Evolutionary conservation across 2,888 invertebrate species (phyloP).

Genomic region (Pandemis heparana): DNA sequence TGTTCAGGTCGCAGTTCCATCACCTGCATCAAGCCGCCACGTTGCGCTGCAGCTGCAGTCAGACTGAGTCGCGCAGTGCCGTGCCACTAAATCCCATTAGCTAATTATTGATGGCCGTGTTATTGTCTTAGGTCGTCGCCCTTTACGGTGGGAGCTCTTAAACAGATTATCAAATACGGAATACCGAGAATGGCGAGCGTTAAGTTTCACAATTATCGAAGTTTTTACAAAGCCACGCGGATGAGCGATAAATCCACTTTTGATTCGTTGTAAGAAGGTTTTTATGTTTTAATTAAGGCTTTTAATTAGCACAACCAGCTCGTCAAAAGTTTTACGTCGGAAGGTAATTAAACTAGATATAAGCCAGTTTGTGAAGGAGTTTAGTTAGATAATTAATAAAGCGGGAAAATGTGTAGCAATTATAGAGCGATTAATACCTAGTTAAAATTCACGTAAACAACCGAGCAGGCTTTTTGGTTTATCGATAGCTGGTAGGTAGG

Average conservation of each 20-base stretch:
- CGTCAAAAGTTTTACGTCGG: not conserved
- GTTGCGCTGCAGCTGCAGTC: too few relatives aligned
- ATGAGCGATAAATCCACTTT: not conserved
- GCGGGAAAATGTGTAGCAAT: slow-evolving; percentile 9
- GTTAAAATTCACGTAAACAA: not conserved
- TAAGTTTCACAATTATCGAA: not conserved
- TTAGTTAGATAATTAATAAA: not conserved
- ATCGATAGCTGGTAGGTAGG: not conserved
- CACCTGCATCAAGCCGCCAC: not conserved
- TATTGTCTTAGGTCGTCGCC: slow-evolving; percentile 4
- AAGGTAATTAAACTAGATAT: not conserved
- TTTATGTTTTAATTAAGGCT: not conserved
- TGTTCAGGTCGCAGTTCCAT: not conserved
- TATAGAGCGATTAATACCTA: not conserved
- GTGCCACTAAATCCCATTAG: slow-evolving; percentile 8
- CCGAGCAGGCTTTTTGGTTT: not conserved
- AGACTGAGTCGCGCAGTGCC: not conserved
- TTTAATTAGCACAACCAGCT: not conserved
- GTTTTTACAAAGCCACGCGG: not conserved
- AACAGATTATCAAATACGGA: not conserved
- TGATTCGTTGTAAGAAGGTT: not conserved
- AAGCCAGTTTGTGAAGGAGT: not conserved
- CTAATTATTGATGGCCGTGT: not conserved
- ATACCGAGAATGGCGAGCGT: not conserved
- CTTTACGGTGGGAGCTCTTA: not conserved